A percentile compares a stretch with the other conserved stretches of the same genome.
phyloP scores from a whole-genome alignment of 2,888 invertebrate species.

The Nemotelus pantherinus region DNA sequence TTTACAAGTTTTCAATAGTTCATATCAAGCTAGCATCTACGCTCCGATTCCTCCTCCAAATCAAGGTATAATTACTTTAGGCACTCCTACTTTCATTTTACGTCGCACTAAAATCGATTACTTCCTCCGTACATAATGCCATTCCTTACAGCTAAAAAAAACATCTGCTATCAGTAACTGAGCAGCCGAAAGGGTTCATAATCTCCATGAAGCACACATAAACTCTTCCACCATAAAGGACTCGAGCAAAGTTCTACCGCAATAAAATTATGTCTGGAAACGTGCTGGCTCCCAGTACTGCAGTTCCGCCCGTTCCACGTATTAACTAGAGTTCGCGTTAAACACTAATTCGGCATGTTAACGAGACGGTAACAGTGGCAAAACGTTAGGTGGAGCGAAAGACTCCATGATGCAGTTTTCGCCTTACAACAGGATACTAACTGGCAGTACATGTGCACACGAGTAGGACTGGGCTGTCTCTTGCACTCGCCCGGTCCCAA shows the following conservation, averaged over 20 bases:
- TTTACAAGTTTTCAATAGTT: too few species aligned
- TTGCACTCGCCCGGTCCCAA: not conserved
- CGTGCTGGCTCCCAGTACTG: not conserved
- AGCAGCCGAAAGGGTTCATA: too few species aligned
- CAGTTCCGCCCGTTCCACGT: not conserved
- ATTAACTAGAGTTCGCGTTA: not conserved
- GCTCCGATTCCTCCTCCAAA: too few species aligned
- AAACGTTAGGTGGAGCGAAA: not conserved
- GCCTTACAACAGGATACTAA: not conserved
- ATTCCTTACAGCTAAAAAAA: too few species aligned
- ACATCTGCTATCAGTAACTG: too few species aligned
- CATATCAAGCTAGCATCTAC: too few species aligned
- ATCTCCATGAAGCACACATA: too few species aligned
- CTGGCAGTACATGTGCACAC: not conserved
- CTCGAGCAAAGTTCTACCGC: not conserved
- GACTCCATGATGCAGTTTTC: not conserved
- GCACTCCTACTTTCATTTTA: too few species aligned
- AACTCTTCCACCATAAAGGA: not conserved
- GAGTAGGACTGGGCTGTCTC: not conserved
- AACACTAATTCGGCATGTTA: conserved; percentile 20
- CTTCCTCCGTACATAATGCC: too few species aligned
- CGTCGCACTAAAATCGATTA: too few species aligned
- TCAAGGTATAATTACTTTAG: too few species aligned
- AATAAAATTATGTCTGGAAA: not conserved
- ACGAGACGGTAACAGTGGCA: not conserved